A percentile compares a stretch with the other conserved stretches of the same genome.
Conservation (phyloP, 2,888 invertebrate genomes). For the Rhopalosiphum nymphaeae region DNA sequence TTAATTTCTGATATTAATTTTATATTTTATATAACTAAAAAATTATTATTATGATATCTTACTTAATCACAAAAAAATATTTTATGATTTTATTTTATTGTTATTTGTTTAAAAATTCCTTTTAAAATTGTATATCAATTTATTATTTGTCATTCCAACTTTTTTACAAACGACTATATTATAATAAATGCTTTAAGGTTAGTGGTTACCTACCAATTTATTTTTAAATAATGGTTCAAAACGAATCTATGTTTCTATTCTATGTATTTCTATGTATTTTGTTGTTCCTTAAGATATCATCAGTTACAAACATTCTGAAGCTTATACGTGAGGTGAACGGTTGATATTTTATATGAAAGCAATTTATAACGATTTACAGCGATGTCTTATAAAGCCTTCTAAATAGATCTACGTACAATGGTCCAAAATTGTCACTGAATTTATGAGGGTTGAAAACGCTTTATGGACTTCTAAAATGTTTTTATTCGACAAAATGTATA, state of each 20-base stretch:
- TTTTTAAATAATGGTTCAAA: not conserved
- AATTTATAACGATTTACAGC: constrained; percentile 24
- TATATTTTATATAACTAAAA: not conserved
- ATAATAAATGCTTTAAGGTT: not conserved
- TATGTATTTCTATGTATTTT: not conserved
- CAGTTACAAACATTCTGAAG: not conserved
- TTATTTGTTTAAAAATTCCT: not conserved
- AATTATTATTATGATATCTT: not conserved
- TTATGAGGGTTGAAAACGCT: constrained; percentile 26
- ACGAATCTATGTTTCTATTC: not conserved
- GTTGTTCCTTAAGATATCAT: not conserved
- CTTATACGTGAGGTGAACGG: constrained; percentile 15
- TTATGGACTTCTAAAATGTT: constrained; percentile 7
- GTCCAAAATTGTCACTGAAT: constrained; percentile 20
- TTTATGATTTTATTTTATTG: not conserved
- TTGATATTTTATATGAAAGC: constrained; percentile 35
- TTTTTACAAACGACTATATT: not conserved
- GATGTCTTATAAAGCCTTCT: constrained; percentile 25
- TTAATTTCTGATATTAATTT: not conserved
- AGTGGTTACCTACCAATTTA: not conserved
- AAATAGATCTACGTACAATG: constrained; percentile 5
- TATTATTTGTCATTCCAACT: not conserved
- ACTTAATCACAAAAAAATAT: not conserved
- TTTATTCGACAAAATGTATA: constrained; percentile 23
- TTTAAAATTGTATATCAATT: not conserved